phyloP scores from a whole-genome alignment of 2,797 vertebrate species.

The Gymnothorax reevesii region DNA sequence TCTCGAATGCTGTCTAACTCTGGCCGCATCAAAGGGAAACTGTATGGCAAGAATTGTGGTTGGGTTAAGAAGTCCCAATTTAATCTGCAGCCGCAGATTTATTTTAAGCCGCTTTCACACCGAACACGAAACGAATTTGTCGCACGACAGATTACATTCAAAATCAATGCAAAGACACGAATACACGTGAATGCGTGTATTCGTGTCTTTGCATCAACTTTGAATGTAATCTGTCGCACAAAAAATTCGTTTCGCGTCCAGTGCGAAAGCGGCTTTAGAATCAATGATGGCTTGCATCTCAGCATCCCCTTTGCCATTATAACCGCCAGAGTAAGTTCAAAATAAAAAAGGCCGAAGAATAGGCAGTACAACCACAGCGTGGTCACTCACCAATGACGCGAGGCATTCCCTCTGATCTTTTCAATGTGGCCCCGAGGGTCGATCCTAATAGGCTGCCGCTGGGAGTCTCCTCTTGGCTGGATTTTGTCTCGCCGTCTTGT shows the following conservation, averaged over 20 bases:
- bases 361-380: background rate
- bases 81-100: background rate
- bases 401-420: conserved; percentile 24
- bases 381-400: conserved; percentile 51
- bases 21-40: background rate
- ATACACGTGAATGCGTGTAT: no score
- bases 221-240: no score
- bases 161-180: no score
- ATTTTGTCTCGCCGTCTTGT: background rate
- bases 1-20: background rate
- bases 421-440: conserved; percentile 7
- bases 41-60: background rate
- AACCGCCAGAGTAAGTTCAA: background rate
- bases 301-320: background rate
- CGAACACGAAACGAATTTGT: no score
- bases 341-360: conserved; percentile 8
- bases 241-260: no score
- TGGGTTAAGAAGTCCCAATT: background rate
- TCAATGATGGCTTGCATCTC: background rate
- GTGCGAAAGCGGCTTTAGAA: no score
- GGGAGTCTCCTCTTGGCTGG: background rate
- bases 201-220: no score
- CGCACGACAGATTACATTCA: no score
- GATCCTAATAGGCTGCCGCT: background rate
- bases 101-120: background rate